phyloP scores from a whole-genome alignment of 2,888 invertebrate genomes.

The Eristalis intricaria region DNA sequence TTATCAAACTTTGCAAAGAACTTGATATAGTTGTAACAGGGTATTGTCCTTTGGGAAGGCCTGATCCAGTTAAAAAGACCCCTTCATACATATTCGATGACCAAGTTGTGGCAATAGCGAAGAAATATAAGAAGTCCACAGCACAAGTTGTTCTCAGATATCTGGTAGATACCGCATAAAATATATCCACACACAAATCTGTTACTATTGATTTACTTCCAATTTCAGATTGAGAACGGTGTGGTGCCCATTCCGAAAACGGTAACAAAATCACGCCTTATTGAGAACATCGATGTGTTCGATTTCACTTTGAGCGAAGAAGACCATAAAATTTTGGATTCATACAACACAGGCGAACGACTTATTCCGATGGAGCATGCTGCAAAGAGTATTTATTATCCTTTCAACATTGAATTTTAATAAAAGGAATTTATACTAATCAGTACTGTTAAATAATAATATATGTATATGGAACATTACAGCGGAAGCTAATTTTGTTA shows the following conservation, averaged over 20 bases:
- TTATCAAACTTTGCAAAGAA: slow-evolving; percentile 86
- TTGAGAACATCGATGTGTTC: slow-evolving; percentile 83
- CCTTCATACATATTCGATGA: slow-evolving; percentile 83
- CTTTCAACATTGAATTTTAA: slow-evolving; percentile 77
- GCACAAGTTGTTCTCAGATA: slow-evolving; percentile 87
- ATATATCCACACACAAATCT: not conserved
- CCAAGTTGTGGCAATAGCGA: slow-evolving; percentile 84
- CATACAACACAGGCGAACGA: slow-evolving; percentile 81
- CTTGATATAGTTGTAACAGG: slow-evolving; percentile 87
- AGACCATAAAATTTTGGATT: slow-evolving; percentile 82
- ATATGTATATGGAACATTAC: not conserved
- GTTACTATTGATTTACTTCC: not conserved
- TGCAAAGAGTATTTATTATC: slow-evolving; percentile 77
- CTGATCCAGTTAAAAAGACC: slow-evolving; percentile 87
- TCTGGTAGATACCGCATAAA: slow-evolving; percentile 74
- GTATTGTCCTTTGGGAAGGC: slow-evolving; percentile 90
- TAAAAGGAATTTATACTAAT: not conserved
- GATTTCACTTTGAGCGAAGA: slow-evolving; percentile 83
- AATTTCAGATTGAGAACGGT: slow-evolving; percentile 82
- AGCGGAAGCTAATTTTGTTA: not conserved
- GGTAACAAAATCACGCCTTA: slow-evolving; percentile 82
- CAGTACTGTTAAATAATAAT: not conserved
- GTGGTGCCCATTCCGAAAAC: slow-evolving; percentile 84
- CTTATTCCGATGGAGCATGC: slow-evolving; percentile 79
- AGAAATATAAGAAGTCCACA: slow-evolving; percentile 85